Base-by-base conservation (phyloP, 2,888 invertebrate genomes). In the Doris montereyensis region DNA sequence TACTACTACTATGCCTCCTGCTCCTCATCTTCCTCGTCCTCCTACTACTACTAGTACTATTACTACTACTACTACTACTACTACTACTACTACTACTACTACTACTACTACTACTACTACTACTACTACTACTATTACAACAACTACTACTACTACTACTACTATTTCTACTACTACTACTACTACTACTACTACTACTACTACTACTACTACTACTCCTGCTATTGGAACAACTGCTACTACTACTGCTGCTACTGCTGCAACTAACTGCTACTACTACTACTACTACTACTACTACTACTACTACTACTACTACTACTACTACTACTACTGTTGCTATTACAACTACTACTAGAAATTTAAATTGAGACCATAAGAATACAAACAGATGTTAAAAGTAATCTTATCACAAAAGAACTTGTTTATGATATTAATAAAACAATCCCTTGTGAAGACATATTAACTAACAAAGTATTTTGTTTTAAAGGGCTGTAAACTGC, bases 191-290 rank as follows among this genome's bases (percentile, higher is more conserved):
- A 62, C 62, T 62, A 62, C 62, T 62, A 21, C 32, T 58, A 71
- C 30, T n/a, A 41, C 52, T 77, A 67, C 35, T 77, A 81, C 81
- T 71, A 35, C 32, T 71, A 41, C 52, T n/a, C n/a, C n/a, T n/a
- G n/a, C n/a, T n/a, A n/a, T n/a, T n/a, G n/a, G n/a, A n/a, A n/a
- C n/a, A n/a, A n/a, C n/a, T n/a, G n/a, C n/a, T n/a, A 41, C 34
- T 73, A 76, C n/a, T 74, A 79, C 4, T 71, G 2, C 34, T 32
- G 21, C 32, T 35, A 71, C 62, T 62, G n/a, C 62, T 62, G n/a
- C 62, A 13, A 62, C 62, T 62, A n/a, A 62, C 62, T 62, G n/a
- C 62, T 62, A 62, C 62, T 62, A 62, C 62, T 62, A 62, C 62
- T 62, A 62, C 62, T 62, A 62, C 62, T 62, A 41, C 52, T 41